phyloP scores from a whole-genome alignment of 2,888 invertebrate genomes.

The Trissoscelio sp. region DNA sequence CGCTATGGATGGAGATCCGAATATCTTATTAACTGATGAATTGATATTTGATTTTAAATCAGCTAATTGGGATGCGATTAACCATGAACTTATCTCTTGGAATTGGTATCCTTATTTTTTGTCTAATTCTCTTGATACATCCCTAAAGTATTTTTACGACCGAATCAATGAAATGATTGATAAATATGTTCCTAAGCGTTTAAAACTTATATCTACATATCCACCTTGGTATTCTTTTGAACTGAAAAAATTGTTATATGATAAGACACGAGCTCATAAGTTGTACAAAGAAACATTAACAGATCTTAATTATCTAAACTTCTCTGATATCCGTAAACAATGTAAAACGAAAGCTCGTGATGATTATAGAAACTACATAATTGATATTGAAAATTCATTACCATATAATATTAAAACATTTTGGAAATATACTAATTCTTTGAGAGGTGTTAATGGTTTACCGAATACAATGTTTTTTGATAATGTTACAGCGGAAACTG shows the following conservation, averaged over 20 bases:
- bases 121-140: background rate
- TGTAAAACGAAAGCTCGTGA: constrained; percentile 1
- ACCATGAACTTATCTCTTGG: background rate
- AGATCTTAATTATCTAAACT: background rate
- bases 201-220: background rate
- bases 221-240: background rate
- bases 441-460: constrained; percentile 2
- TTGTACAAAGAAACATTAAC: background rate
- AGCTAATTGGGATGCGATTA: background rate
- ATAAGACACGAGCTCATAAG: background rate
- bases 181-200: background rate
- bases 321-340: background rate
- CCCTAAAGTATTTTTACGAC: background rate
- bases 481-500: background rate
- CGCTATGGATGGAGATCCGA: background rate
- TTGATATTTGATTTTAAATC: background rate
- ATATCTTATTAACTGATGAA: background rate
- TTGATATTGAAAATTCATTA: background rate
- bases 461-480: background rate
- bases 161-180: background rate
- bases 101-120: background rate
- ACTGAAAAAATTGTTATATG: background rate
- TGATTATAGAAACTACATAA: background rate
- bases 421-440: constrained; percentile 11
- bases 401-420: background rate